Conservation (phyloP, 2,797 vertebrate genomes). For the Tokudaia tokunoshimensis region DNA sequence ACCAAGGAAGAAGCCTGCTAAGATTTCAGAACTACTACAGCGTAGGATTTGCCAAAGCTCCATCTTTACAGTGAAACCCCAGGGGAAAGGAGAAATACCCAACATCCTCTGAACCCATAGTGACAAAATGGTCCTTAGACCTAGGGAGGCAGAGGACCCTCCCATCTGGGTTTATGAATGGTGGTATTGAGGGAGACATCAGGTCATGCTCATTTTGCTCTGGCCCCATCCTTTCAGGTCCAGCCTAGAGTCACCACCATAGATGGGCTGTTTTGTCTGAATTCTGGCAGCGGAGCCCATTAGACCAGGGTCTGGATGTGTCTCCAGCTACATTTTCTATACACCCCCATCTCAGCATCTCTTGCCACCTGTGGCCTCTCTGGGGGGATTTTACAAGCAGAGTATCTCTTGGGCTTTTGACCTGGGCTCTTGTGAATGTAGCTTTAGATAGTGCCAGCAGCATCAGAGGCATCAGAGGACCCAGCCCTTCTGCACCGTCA, state of each 20-base stretch:
- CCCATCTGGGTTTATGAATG: not conserved
- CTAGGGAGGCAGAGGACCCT: not conserved
- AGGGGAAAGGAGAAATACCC: not conserved
- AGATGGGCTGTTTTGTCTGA: not conserved
- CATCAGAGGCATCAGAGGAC: not conserved
- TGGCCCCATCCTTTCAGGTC: not conserved
- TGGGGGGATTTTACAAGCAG: constrained; percentile 59
- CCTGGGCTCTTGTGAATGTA: constrained; percentile 54
- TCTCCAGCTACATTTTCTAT: constrained; percentile 72
- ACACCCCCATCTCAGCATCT: constrained; percentile 60
- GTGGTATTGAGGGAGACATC: not conserved
- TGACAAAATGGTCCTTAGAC: not conserved
- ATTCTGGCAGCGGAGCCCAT: not conserved
- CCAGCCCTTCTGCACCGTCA: constrained; percentile 44
- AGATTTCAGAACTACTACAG: not conserved
- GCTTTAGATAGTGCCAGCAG: constrained; percentile 59
- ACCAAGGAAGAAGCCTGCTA: not conserved
- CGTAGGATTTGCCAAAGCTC: not conserved
- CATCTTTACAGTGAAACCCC: not conserved
- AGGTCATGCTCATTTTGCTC: not conserved
- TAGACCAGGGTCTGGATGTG: not conserved
- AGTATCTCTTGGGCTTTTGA: constrained; percentile 18
- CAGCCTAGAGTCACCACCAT: not conserved
- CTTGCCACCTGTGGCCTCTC: constrained; percentile 63
- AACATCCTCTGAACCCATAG: not conserved